Base-by-base conservation (phyloP, 2,888 invertebrate species). In the Pachydiplax longipennis region DNA sequence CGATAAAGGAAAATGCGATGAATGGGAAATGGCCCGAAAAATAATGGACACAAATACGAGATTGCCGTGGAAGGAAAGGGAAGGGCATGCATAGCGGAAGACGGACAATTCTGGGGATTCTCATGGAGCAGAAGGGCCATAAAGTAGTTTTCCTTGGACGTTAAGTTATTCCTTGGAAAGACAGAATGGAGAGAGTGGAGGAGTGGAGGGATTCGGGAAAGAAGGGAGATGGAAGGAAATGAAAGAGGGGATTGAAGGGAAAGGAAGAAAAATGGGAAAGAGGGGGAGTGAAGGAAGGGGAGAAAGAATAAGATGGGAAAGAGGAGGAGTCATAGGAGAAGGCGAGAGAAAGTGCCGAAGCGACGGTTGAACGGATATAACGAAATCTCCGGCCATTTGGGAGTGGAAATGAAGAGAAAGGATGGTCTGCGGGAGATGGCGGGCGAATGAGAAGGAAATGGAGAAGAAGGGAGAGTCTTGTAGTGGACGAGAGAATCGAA, bases 91-190 rank as follows among this genome's bases (percentile, higher is more conserved):
- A 81, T 40, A 81, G 81, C 48, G 18, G 22, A 31, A 61, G 65
- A 37, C 10, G 87, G n/a, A n/a, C 87, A 87, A 37, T n/a, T 37
- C 83, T 18, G n/a, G 61, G 87, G 61, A 61, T 61, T 65, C 37
- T 87, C 65, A 87, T 65, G 61, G 87, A 22, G 65, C 87, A 37
- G 61, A 53, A 61, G 58, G 83, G 58, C 61, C 83, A 83, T 83
- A 87, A 87, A 87, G 87, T 61, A 87, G 87, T 87, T 87, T 61
- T 61, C 87, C 87, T 37, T n/a, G 61, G 87, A 87, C 87, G 87
- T 61, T 65, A 87, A 87, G 87, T 87, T 87, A 58, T 65, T 61
- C 61, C 48, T 87, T 18, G 61, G 44, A 58, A 83, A 61, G 83
- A 83, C 58, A 58, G 58, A 58, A 58, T 58, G 58, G 58, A 61